Conservation (phyloP, 1,140 invertebrate species). For the Magallana angulata region DNA sequence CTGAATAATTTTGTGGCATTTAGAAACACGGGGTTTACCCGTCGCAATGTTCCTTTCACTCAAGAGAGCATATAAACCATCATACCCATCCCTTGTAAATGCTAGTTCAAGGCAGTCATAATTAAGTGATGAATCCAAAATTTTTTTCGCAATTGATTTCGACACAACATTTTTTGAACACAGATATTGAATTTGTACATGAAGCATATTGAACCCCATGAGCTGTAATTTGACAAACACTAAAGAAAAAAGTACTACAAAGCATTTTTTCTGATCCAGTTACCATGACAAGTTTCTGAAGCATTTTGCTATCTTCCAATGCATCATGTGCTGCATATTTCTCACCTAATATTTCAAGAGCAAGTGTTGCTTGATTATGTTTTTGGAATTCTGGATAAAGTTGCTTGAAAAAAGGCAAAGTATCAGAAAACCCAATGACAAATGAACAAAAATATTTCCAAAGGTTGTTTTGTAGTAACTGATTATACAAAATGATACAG, state of each 20-base stretch:
- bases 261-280: not conserved
- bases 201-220: not conserved
- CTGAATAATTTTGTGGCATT: too few relatives aligned
- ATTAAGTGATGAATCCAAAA: not conserved
- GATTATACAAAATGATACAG: constrained; percentile 40
- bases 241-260: not conserved
- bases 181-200: constrained; percentile 1
- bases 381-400: constrained; percentile 43
- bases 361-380: constrained; percentile 35
- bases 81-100: not conserved
- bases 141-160: constrained; percentile 12
- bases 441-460: constrained; percentile 41
- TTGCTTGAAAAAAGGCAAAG: constrained; percentile 36
- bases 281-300: not conserved
- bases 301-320: constrained; percentile 12
- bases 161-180: not conserved
- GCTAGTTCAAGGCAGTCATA: not conserved
- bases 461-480: constrained; percentile 17
- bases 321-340: constrained; percentile 26
- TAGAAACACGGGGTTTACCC: too few relatives aligned
- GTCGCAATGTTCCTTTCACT: not conserved
- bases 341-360: constrained; percentile 12
- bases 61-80: not conserved
- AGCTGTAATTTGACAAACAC: not conserved
- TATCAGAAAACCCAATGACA: constrained; percentile 39